These are phyloP conservation scores for Odiellus spinosus DNA, from an alignment of 2,888 invertebrate species.

Conservation along the genomic window DNA sequence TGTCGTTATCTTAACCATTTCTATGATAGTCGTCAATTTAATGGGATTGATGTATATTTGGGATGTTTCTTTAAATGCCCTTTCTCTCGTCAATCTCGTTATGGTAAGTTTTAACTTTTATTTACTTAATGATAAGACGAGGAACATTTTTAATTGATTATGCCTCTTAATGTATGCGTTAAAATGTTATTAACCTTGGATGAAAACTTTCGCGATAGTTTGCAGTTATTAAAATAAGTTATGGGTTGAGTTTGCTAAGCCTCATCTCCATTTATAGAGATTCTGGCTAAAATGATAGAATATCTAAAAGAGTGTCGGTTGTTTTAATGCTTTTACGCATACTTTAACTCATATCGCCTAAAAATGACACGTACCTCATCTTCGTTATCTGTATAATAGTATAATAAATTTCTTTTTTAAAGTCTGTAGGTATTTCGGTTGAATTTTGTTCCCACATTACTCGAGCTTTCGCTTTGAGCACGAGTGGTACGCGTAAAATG, in stretches of 20 bases:
- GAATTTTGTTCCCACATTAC: constrained; percentile 97
- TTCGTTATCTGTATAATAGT: too few relatives aligned
- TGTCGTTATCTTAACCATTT: constrained; percentile 52
- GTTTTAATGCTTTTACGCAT: too few relatives aligned
- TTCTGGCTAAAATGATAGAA: too few relatives aligned
- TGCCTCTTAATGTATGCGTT: not conserved
- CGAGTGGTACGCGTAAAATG: constrained; percentile 48
- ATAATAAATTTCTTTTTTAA: constrained; percentile 21
- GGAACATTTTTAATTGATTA: not conserved
- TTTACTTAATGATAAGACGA: not conserved
- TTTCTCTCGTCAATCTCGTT: constrained; percentile 84
- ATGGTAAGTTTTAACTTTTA: constrained; percentile 42
- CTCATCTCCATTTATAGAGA: too few relatives aligned
- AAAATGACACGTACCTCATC: too few relatives aligned
- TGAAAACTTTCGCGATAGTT: too few relatives aligned
- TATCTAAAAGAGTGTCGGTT: too few relatives aligned
- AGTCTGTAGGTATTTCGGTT: constrained; percentile 94
- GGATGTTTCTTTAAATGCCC: constrained; percentile 74
- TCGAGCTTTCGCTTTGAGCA: constrained; percentile 70
- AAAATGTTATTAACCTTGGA: not conserved
- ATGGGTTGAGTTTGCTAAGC: too few relatives aligned
- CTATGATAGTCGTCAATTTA: constrained; percentile 64
- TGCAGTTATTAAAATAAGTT: too few relatives aligned
- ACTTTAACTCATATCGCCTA: too few relatives aligned
- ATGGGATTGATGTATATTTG: constrained; percentile 83